Evolutionary conservation across 2,888 invertebrate species (phyloP).

Genomic region (Alitta virens): DNA sequence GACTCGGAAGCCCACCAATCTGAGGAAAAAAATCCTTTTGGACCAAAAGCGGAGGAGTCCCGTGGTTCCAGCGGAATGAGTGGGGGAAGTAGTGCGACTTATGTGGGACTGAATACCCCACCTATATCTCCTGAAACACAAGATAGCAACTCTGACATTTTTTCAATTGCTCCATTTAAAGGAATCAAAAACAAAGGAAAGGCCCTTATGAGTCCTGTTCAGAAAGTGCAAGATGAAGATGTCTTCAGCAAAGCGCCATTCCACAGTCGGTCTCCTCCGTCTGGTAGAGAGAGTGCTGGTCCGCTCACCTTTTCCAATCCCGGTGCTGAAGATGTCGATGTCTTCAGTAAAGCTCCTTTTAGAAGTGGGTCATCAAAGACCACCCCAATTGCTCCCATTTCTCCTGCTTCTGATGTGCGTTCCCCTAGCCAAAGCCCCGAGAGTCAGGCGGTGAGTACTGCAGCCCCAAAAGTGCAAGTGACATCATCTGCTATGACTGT

Average conservation of each 20-base stretch:
- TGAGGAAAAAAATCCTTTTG: background rate
- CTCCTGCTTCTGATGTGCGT: conserved; percentile 17
- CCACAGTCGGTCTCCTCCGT: conserved; percentile 5
- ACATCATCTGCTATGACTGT: background rate
- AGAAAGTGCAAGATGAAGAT: conserved; percentile 9
- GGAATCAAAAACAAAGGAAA: conserved; percentile 3
- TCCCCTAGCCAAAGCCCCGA: conserved; percentile 24
- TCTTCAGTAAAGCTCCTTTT: conserved; percentile 50
- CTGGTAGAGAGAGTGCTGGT: background rate
- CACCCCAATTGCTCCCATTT: conserved; percentile 4
- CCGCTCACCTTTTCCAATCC: conserved; percentile 10
- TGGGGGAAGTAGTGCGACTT: conserved; percentile 8
- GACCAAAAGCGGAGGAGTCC: background rate
- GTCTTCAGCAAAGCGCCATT: conserved; percentile 17
- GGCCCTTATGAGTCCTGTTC: conserved; percentile 6
- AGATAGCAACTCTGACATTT: conserved; percentile 10
- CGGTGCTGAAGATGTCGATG: conserved; percentile 13
- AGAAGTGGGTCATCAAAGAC: conserved; percentile 11
- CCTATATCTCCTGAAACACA: conserved; percentile 12
- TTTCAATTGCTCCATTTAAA: conserved; percentile 10
- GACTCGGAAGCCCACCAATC: conserved; percentile 30
- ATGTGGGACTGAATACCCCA: conserved; percentile 8
- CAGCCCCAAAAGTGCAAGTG: background rate
- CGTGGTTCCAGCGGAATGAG: conserved; percentile 23
- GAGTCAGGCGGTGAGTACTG: background rate